Conservation (phyloP, 2,113 vertebrate species). For the Panthera uncia region DNA sequence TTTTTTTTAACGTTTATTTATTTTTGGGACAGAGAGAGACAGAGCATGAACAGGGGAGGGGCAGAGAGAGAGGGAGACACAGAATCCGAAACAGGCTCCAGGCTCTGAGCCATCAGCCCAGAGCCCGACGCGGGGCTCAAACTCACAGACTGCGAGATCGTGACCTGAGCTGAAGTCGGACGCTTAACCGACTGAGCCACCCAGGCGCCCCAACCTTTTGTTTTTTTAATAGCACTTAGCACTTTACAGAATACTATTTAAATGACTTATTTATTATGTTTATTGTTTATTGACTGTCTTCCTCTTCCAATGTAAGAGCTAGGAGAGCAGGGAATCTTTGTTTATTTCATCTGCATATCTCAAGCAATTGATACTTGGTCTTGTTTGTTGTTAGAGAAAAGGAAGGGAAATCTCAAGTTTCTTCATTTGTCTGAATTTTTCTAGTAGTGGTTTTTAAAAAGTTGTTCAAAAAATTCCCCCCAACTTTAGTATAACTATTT, state of each 20-base stretch:
- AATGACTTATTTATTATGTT: background rate
- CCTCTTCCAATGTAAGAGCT: background rate
- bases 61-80: too few relatives aligned
- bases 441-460: background rate
- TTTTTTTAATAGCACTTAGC: background rate
- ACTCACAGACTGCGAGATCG: too few relatives aligned
- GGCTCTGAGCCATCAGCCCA: too few relatives aligned
- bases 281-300: background rate
- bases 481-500: background rate
- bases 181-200: too few relatives aligned
- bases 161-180: too few relatives aligned
- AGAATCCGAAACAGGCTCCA: too few relatives aligned
- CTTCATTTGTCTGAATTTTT: background rate
- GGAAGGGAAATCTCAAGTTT: background rate
- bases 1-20: too few relatives aligned
- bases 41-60: too few relatives aligned
- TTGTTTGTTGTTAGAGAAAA: background rate
- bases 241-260: background rate
- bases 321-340: background rate
- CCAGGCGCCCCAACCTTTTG: background rate
- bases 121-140: too few relatives aligned
- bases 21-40: too few relatives aligned
- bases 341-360: background rate
- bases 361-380: background rate
- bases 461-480: background rate